phyloP scores from a whole-genome alignment of 2,113 vertebrate genomes.

The Burhinus bistriatus region DNA sequence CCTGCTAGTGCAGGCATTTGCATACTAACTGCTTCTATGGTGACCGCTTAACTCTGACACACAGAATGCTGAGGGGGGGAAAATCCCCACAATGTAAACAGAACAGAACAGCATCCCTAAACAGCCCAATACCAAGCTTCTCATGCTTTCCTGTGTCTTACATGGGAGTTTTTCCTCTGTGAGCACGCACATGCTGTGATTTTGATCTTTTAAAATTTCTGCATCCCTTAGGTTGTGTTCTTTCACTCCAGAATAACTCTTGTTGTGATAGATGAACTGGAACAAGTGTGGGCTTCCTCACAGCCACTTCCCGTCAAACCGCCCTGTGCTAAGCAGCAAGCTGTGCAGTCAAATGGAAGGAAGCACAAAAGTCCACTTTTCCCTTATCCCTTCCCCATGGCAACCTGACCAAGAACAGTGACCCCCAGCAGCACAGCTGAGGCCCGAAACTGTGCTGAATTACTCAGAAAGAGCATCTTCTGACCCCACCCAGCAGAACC shows the following conservation, averaged over 20 bases:
- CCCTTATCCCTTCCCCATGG: slow-evolving; percentile 44
- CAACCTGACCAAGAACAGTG: slow-evolving; percentile 58
- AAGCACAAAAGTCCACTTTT: slow-evolving; percentile 57
- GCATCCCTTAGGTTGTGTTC: slow-evolving; percentile 57
- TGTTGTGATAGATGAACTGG: slow-evolving; percentile 64
- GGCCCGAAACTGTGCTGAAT: slow-evolving; percentile 37
- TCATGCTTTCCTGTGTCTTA: background rate
- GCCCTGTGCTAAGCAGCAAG: slow-evolving; percentile 29
- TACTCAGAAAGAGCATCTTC: slow-evolving; percentile 47
- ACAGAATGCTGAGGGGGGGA: background rate
- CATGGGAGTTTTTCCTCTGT: background rate
- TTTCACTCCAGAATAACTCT: slow-evolving; percentile 61
- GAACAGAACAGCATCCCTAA: background rate
- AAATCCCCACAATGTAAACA: background rate
- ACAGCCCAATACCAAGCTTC: background rate
- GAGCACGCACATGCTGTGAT: background rate
- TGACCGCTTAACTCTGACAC: background rate
- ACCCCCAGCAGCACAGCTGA: slow-evolving; percentile 58
- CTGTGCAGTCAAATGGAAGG: slow-evolving; percentile 64
- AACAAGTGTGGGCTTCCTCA: slow-evolving; percentile 67
- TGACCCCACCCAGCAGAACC: slow-evolving; percentile 8
- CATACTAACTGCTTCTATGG: background rate
- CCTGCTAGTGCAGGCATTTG: background rate
- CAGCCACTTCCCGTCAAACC: slow-evolving; percentile 63
- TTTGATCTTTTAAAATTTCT: slow-evolving; percentile 49